Evolutionary conservation across 1,140 invertebrate species (phyloP).

Genomic region (Patella vulgata): DNA sequence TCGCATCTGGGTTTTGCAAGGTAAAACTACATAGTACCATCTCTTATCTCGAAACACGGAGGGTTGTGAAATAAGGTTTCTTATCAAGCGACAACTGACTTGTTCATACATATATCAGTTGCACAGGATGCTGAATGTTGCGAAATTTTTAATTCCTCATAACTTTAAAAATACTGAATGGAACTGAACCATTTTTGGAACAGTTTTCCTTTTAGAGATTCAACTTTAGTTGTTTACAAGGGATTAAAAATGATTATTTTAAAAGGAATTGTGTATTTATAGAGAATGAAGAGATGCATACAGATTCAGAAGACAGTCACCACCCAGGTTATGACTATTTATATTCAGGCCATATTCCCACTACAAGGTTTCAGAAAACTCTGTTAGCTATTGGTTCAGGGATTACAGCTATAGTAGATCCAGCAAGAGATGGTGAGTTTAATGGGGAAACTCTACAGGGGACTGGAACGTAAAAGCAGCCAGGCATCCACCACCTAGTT

Average conservation of each 20-base stretch:
- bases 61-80: too few relatives aligned
- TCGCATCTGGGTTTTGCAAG: too few relatives aligned
- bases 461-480: too few relatives aligned
- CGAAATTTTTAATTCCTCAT: neutral
- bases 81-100: too few relatives aligned
- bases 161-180: neutral
- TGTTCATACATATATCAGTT: too few relatives aligned
- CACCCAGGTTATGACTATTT: constrained; percentile 37
- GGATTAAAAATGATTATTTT: constrained; percentile 9
- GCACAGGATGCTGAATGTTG: too few relatives aligned
- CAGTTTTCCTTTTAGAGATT: constrained; percentile 7
- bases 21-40: too few relatives aligned
- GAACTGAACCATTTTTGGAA: neutral
- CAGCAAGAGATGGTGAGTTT: constrained; percentile 69
- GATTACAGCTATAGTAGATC: constrained; percentile 78
- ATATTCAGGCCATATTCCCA: constrained; percentile 76
- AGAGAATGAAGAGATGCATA: too few relatives aligned
- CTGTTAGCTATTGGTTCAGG: constrained; percentile 84
- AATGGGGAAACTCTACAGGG: too few relatives aligned
- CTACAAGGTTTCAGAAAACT: constrained; percentile 78
- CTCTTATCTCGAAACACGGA: too few relatives aligned
- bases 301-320: constrained; percentile 1
- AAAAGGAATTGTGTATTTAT: too few relatives aligned
- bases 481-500: too few relatives aligned
- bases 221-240: constrained; percentile 12